Conservation (phyloP, 2,888 invertebrate genomes). For the Dorcus parallelipipedus region DNA sequence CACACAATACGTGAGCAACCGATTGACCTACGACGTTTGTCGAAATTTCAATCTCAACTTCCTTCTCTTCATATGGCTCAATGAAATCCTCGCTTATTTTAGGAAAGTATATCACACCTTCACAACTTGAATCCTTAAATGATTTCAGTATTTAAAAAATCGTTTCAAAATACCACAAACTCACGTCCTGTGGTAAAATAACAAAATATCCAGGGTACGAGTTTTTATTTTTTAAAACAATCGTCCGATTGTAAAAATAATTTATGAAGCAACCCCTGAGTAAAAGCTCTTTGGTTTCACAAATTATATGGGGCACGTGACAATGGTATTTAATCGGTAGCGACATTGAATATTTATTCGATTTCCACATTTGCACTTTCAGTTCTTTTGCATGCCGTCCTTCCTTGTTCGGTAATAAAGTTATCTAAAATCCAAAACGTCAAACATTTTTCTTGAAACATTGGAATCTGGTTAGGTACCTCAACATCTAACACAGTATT, state of each 20-base stretch:
- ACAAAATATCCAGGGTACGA: constrained; percentile 51
- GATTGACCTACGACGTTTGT: constrained; percentile 12
- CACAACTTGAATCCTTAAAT: not conserved
- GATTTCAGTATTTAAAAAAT: not conserved
- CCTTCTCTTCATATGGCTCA: constrained; percentile 47
- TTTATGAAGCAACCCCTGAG: constrained; percentile 60
- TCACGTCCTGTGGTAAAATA: constrained; percentile 5
- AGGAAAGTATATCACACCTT: constrained; percentile 5
- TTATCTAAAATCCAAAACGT: constrained; percentile 49
- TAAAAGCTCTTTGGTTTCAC: constrained; percentile 52
- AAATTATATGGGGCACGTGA: constrained; percentile 51
- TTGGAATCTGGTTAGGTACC: constrained; percentile 39
- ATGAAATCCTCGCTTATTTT: constrained; percentile 47
- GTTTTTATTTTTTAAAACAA: constrained; percentile 50
- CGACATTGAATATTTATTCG: constrained; percentile 53
- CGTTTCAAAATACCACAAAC: not conserved
- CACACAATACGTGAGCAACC: constrained; percentile 13
- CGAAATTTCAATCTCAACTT: constrained; percentile 45
- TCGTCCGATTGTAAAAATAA: constrained; percentile 52
- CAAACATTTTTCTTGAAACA: not conserved
- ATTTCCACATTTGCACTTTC: constrained; percentile 57
- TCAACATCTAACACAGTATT: constrained; percentile 49
- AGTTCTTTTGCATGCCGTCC: constrained; percentile 7
- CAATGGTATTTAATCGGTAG: constrained; percentile 55
- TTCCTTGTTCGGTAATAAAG: constrained; percentile 51